Evolutionary conservation across 1,140 invertebrate genomes (phyloP), one percentile per base, ranked within the genome.

Genomic region (Pogonus chalceus): DNA sequence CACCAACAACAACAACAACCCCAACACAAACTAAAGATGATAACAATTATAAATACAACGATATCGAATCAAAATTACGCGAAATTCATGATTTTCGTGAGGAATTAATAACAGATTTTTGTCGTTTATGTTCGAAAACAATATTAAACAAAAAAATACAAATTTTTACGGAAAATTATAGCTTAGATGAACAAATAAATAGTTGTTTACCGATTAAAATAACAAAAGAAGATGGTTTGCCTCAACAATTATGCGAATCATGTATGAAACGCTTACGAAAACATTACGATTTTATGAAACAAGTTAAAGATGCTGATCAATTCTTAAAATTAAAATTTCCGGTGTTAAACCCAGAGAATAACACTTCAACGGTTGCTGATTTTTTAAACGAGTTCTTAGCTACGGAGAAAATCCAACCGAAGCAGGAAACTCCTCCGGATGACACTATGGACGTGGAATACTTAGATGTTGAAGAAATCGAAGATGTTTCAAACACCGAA

Each of bases 31-130:
- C n/a, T n/a, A 7, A 43, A 18, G 18, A 43, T 43, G 37, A 43
- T 43, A 7, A 43, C 3, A 43, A 16, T 43, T 43, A 43, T 43
- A 43, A 43, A 10, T 43, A 43, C 18, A 43, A 10, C 7, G 37
- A 43, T 43, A 43, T 43, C 18, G 37, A 43, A 18, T 12, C 37
- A 18, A 43, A 43, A 43, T 43, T 43, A 43, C 37, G 37, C 3
- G 37, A 43, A 43, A 43, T 43, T 43, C 37, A 43, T 18, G 37
- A 43, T 43, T 43, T 10, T 43, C 7, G 18, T 16, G 37, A 43
- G 18, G 37, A 43, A 12, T 9, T 18, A 10, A 12, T 43, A 16
- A 18, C 37, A 12, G 37, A 43, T 43, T 43, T 43, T 3, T 43
- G 37, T 18, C 9, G 37, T 4, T 43, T 43, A 18, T 43, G 37